Base-by-base conservation (phyloP, 2,888 invertebrate species). In the Mactromeris polynyma region DNA sequence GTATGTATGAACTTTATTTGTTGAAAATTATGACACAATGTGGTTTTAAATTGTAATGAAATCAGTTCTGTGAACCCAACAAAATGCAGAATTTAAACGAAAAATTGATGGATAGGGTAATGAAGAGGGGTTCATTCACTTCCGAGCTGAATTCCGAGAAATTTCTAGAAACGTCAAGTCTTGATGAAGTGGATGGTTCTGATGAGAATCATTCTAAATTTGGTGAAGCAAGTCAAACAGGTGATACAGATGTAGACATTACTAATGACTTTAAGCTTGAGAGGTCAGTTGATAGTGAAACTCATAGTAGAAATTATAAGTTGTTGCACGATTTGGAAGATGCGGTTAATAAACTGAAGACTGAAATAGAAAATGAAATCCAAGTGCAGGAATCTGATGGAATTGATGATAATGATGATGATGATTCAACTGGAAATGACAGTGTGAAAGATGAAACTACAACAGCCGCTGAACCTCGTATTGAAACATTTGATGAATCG, bases 401-500 rank as follows among this genome's bases (percentile, higher is more conserved):
- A 26, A 2, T 19, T 42, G 42, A 42, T 36, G 26, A 42, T 42
- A 46, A 42, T 36, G n/a, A 40, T 42, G 11, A 36, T 21, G n/a
- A n/a, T 36, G 42, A 26, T 26, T 36, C 40, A 40, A 21, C 4
- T 14, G 17, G 21, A 7, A 42, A n/a, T 38, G 31, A 36, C 36
- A 21, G 42, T n/a, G 0, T n/a, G 36, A 36, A 85, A 54, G 26
- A 31, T 77, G 36, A 85, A 19, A 21, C 0, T 73, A 40, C 11
- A 26, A 9, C 1, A n/a, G 21, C 51, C 36, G 11, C 11, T 31
- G 36, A 77, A n/a, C 83, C 73, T 51, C 33, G 83, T 33, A 51
- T 84, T 77, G 77, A 33, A 33, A 84, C 77, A 77, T 84, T 77
- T 51, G 51, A 84, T 84, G 83, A 83, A 1, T 77, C 42, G 33